Evolutionary conservation across 2,113 vertebrate genomes (phyloP).

Genomic region (Danio rerio): DNA sequence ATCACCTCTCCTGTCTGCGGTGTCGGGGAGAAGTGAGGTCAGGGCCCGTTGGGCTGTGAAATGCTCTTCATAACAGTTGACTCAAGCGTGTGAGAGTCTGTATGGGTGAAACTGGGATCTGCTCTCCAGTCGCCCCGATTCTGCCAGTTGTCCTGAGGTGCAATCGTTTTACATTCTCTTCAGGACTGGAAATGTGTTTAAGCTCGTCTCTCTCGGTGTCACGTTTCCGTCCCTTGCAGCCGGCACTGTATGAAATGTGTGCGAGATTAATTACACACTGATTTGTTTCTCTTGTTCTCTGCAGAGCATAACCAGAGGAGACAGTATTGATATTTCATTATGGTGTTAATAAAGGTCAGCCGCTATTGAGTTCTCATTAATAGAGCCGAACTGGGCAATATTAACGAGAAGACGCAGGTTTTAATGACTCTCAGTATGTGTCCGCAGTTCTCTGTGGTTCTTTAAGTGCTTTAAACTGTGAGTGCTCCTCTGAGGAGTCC

Average conservation of each 20-base stretch:
- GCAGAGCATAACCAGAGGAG: conserved; percentile 62
- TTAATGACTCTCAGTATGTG: conserved; percentile 62
- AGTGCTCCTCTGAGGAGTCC: conserved; percentile 48
- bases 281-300: conserved; percentile 66
- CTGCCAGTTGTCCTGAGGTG: conserved; percentile 37
- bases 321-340: conserved; percentile 77
- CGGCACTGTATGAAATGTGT: conserved; percentile 31
- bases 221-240: conserved; percentile 25
- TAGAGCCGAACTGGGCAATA: conserved; percentile 66
- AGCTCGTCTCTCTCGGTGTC: conserved; percentile 13
- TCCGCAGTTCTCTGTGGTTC: conserved; percentile 55
- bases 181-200: conserved; percentile 35
- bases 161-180: conserved; percentile 28
- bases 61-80: conserved; percentile 51
- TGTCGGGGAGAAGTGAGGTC: conserved; percentile 38
- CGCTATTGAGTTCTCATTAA: conserved; percentile 74
- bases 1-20: conserved; percentile 18
- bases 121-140: conserved; percentile 3
- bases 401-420: conserved; percentile 65
- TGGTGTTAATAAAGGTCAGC: conserved; percentile 72
- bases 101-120: conserved; percentile 15
- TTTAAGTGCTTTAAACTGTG: conserved; percentile 55
- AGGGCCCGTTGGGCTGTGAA: conserved; percentile 54
- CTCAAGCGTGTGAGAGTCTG: conserved; percentile 35
- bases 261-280: conserved; percentile 51